Evolutionary conservation across 1,140 invertebrate species (phyloP).

Genomic region (Augochlora pura): DNA sequence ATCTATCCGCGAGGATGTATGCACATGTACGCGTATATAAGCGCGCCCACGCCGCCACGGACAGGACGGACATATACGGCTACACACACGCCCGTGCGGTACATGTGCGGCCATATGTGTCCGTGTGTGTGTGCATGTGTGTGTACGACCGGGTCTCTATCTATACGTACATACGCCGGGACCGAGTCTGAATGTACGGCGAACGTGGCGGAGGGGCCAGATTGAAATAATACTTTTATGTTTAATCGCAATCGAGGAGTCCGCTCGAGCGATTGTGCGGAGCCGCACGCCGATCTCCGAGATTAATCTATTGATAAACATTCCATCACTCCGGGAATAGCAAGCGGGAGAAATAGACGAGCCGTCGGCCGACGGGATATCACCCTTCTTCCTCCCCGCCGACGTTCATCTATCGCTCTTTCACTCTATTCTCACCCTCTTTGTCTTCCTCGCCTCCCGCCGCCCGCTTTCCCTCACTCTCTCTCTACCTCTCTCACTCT

Average conservation of each 20-base stretch:
- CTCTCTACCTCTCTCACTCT: not conserved
- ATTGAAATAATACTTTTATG: constrained; percentile 74
- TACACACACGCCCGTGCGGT: too few species aligned
- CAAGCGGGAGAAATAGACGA: constrained; percentile 62
- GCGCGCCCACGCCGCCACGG: too few species aligned
- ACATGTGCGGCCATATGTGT: too few species aligned
- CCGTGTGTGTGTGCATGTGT: too few species aligned
- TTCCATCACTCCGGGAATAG: constrained; percentile 68
- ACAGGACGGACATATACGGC: too few species aligned
- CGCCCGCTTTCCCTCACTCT: not conserved
- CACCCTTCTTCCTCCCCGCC: constrained; percentile 41
- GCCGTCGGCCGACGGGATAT: constrained; percentile 61
- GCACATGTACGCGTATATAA: constrained; percentile 19
- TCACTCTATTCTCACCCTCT: constrained; percentile 22
- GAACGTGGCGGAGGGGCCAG: constrained; percentile 52
- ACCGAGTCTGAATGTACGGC: constrained; percentile 56
- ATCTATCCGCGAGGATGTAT: constrained; percentile 73
- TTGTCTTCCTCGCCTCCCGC: constrained; percentile 2
- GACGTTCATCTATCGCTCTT: not conserved
- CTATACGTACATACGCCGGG: not conserved
- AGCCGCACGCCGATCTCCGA: constrained; percentile 66
- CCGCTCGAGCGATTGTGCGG: constrained; percentile 59
- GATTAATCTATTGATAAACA: constrained; percentile 75
- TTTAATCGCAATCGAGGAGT: constrained; percentile 71
- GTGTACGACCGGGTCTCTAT: too few species aligned